These are phyloP conservation scores for Gnatocerus cornutus DNA, from an alignment of 2,888 invertebrate species.

Conservation along the genomic window DNA sequence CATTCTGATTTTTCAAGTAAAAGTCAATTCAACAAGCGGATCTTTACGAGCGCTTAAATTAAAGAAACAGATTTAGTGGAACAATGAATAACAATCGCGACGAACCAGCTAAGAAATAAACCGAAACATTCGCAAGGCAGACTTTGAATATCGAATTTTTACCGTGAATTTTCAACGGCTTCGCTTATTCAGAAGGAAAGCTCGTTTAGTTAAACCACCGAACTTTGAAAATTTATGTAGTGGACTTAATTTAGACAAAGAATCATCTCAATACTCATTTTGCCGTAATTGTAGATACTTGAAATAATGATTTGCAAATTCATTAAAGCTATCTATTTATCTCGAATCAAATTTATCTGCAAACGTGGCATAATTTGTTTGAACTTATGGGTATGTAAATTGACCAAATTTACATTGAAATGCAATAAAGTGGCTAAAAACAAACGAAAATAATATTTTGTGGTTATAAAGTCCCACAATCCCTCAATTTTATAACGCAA, in stretches of 20 bases:
- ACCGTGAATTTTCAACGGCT: constrained; percentile 1
- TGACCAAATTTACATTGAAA: too few species aligned
- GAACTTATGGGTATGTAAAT: too few species aligned
- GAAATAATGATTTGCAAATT: not conserved
- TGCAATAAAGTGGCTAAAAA: too few species aligned
- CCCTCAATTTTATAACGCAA: too few species aligned
- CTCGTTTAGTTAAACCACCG: constrained; percentile 3
- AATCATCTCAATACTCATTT: not conserved
- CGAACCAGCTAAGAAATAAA: constrained; percentile 15
- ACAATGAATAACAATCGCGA: constrained; percentile 19
- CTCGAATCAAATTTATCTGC: too few species aligned
- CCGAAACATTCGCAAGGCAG: constrained; percentile 22
- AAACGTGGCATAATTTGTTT: too few species aligned
- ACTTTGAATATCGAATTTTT: constrained; percentile 16
- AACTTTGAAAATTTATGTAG: constrained; percentile 22
- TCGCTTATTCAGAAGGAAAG: constrained; percentile 12
- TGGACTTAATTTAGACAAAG: constrained; percentile 13
- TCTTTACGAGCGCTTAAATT: constrained; percentile 19
- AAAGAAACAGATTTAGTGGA: constrained; percentile 24
- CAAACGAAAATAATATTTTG: too few species aligned
- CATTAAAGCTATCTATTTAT: not conserved
- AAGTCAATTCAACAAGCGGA: constrained; percentile 7
- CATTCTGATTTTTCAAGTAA: constrained; percentile 1
- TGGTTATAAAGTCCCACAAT: too few species aligned
- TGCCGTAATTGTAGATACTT: not conserved